Base-by-base conservation (phyloP, 2,888 invertebrate species). In the Nemotelus pantherinus region DNA sequence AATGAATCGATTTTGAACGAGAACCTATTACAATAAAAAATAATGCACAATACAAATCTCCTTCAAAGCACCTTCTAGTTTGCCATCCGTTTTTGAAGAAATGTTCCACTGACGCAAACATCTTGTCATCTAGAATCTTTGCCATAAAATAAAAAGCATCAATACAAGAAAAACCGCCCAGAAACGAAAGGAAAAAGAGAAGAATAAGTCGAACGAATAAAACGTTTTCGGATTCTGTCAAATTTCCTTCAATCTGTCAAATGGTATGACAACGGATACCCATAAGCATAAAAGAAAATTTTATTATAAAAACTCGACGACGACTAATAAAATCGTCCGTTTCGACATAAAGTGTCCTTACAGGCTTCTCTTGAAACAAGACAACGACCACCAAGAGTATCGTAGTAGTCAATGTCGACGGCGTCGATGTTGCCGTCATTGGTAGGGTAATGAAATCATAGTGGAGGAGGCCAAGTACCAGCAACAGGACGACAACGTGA, bases 241-340 rank as follows among this genome's bases (percentile, higher is more conserved):
- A 74, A 74, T 74, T 74, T 74, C 74, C 63, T 74, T 63, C 74
- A 74, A 74, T 74, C 74, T 74, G 74, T 74, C 74, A 74, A 74
- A 74, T 74, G 74, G 74, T 48, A 74, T 74, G 74, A 74, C 74
- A 74, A 74, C 74, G 74, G 74, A 74, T 74, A 74, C 74, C 74
- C 74, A 74, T 74, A 74, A 74, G 74, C 74, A 63, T 74, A 74
- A 74, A 74, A 74, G 74, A 74, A 74, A 74, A 74, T 74, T 74
- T 74, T 74, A 74, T 74, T 74, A 74, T 74, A 41, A 74, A 74
- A 74, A 74, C 60, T 60, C 74, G 60, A 74, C 74, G 74, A 74
- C 74, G 74, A 74, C 74, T 60, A 74, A 74, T 74, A 74, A 74
- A 74, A 74, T 74, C 60, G 74, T 74, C 74, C 74, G 63, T 74